Percentiles rank a stretch among this genome's conserved stretches.
Conservation (phyloP, 53 echinoderm and acorn worm species). For the Henricia sp. region DNA sequence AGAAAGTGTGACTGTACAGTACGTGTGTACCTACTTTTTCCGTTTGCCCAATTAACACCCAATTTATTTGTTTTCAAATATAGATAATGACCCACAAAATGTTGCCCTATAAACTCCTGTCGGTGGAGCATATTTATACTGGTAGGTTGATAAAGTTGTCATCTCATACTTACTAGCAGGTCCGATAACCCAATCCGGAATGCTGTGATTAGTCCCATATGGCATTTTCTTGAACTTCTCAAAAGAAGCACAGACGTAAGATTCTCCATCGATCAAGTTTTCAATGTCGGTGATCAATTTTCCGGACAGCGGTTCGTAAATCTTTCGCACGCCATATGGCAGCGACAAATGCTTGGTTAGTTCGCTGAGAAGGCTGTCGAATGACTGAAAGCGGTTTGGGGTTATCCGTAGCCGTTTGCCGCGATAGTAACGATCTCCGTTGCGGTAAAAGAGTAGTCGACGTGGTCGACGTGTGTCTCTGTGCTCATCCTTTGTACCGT, state of each 20-base stretch:
- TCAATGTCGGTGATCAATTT: constrained; percentile 73
- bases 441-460: constrained; percentile 88
- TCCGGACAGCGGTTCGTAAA: constrained; percentile 77
- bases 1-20: too few species aligned
- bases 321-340: constrained; percentile 90
- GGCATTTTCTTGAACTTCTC: constrained; percentile 85
- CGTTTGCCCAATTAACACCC: too few species aligned
- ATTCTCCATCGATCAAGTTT: constrained; percentile 81
- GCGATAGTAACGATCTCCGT: constrained; percentile 92
- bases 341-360: constrained; percentile 91
- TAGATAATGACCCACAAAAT: too few species aligned
- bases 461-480: constrained; percentile 74
- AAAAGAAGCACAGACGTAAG: constrained; percentile 97
- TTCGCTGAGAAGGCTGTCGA: constrained; percentile 86
- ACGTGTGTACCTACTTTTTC: too few species aligned
- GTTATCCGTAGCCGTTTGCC: constrained; percentile 91
- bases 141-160: background rate
- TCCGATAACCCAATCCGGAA: constrained; percentile 72
- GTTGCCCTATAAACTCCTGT: too few species aligned
- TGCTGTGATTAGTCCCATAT: constrained; percentile 59
- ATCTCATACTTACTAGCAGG: constrained; percentile 68
- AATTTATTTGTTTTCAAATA: too few species aligned
- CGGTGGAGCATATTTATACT: too few species aligned
- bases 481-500: constrained; percentile 65
- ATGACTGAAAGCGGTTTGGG: constrained; percentile 88